phyloP scores from a whole-genome alignment of 2,888 invertebrate genomes.

The Carabus problematicus region DNA sequence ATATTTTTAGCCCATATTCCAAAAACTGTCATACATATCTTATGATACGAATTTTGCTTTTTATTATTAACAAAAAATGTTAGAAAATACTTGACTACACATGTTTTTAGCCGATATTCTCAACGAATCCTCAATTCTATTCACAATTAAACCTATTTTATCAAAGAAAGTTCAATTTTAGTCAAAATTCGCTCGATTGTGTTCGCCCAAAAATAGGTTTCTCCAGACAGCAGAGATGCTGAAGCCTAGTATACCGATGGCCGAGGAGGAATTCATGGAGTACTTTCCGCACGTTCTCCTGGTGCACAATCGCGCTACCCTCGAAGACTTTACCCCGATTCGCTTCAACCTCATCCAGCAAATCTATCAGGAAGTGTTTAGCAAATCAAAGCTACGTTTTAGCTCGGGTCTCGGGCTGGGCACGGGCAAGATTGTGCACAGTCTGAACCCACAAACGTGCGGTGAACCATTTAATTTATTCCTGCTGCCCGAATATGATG shows the following conservation, averaged over 20 bases:
- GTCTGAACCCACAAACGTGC: conserved; percentile 63
- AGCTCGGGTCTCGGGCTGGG: conserved; percentile 71
- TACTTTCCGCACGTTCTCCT: conserved; percentile 84
- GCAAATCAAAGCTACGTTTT: conserved; percentile 70
- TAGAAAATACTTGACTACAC: too few species aligned
- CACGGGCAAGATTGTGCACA: conserved; percentile 60
- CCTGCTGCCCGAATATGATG: conserved; percentile 69
- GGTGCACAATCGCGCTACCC: conserved; percentile 80
- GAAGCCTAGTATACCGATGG: conserved; percentile 75
- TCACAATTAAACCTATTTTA: too few species aligned
- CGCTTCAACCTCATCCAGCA: conserved; percentile 69
- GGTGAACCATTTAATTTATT: conserved; percentile 73
- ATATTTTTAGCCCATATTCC: too few species aligned
- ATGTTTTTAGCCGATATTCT: too few species aligned
- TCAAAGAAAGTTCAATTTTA: too few species aligned
- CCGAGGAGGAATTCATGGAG: conserved; percentile 73
- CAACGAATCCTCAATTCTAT: too few species aligned
- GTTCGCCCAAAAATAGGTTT: too few species aligned
- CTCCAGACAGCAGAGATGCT: conserved; percentile 87
- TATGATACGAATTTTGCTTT: too few species aligned
- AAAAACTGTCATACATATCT: too few species aligned
- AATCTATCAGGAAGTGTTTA: conserved; percentile 64
- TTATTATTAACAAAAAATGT: too few species aligned
- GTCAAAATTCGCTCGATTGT: too few species aligned
- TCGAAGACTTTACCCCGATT: conserved; percentile 74